A percentile compares a stretch with the other conserved stretches of the same genome.
Conservation (phyloP, 2,888 invertebrate genomes). For the Rhabditoides inermis region DNA sequence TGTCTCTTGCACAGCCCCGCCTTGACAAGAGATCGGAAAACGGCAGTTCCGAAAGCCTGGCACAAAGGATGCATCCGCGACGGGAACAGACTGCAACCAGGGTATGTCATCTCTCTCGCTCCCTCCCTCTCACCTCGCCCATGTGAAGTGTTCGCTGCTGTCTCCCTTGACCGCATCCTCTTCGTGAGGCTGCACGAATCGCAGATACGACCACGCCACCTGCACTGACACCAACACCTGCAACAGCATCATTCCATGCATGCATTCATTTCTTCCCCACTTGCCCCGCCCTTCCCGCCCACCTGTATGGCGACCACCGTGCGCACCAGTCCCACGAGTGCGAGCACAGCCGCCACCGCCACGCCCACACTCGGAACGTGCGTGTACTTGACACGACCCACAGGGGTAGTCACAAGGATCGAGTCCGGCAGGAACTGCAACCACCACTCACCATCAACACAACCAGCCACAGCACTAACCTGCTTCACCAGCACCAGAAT, state of each 20-base stretch:
- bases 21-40: slow-evolving; percentile 28
- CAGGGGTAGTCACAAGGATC: slow-evolving; percentile 41
- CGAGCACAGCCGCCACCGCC: slow-evolving; percentile 15
- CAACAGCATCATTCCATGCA: too few species aligned
- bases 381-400: slow-evolving; percentile 46
- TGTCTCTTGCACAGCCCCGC: slow-evolving; percentile 34
- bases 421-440: slow-evolving; percentile 47
- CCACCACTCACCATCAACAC: not conserved
- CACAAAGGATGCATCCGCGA: slow-evolving; percentile 34
- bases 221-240: slow-evolving; percentile 37
- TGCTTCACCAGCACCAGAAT: slow-evolving; percentile 48
- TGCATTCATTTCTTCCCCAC: too few species aligned
- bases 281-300: too few species aligned
- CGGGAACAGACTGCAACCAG: slow-evolving; percentile 38
- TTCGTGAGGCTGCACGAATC: slow-evolving; percentile 39
- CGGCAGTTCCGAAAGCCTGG: slow-evolving; percentile 27
- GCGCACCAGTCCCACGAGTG: too few species aligned
- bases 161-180: slow-evolving; percentile 39
- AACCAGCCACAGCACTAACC: slow-evolving; percentile 15
- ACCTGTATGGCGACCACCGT: too few species aligned
- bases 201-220: slow-evolving; percentile 47
- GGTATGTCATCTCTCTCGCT: not conserved
- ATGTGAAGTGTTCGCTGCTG: slow-evolving; percentile 46
- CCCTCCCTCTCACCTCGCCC: slow-evolving; percentile 34
- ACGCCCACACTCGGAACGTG: slow-evolving; percentile 39